Base-by-base conservation (phyloP, 1,140 invertebrate genomes). In the Sitobion miscanthi region DNA sequence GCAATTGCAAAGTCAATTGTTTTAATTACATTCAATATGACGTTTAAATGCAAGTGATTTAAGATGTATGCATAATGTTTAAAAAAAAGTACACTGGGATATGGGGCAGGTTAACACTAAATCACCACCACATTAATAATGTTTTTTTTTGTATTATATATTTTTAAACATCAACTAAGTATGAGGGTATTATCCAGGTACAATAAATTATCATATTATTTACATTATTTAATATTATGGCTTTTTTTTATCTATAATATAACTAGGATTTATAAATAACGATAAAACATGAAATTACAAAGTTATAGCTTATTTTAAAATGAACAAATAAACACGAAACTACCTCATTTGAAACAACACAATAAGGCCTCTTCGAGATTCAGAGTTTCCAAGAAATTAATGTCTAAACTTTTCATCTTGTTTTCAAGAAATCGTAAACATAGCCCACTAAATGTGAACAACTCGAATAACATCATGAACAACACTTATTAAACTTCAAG, bases 401-500 rank as follows among this genome's bases (percentile, higher is more conserved):
- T 57, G 52, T 57, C 52, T 42, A 49, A 89, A 54, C 35, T 89
- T 89, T 57, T 89, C 87, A 35, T 57, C 35, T 57, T 54, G 21
- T 57, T 89, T 54, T 54, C 88, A 89, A 89, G 88, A 57, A 89
- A 57, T 89, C 88, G 88, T 89, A 57, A 89, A 42, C 35, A 89
- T 57, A 25, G 7, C 21, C 47, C 35, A 54, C n/a, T 89, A 57
- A 89, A 89, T 30, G 23, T 89, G 49, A 89, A 57, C 11, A 89
- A 57, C 88, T 89, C 88, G 88, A 89, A 57, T 57, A 57, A 89
- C 49, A 89, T 54, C 49, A 17, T 54, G n/a, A 89, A 89, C n/a
- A 89, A 89, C n/a, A 89, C 87, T 89, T 54, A 38, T 89, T 89
- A 89, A 89, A 89, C 35, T 54, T 89, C 35, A 57, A 89, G n/a